These are phyloP conservation scores for Phragmatobia fuliginosa DNA, from an alignment of 2,888 invertebrate genomes.

Conservation along the genomic window DNA sequence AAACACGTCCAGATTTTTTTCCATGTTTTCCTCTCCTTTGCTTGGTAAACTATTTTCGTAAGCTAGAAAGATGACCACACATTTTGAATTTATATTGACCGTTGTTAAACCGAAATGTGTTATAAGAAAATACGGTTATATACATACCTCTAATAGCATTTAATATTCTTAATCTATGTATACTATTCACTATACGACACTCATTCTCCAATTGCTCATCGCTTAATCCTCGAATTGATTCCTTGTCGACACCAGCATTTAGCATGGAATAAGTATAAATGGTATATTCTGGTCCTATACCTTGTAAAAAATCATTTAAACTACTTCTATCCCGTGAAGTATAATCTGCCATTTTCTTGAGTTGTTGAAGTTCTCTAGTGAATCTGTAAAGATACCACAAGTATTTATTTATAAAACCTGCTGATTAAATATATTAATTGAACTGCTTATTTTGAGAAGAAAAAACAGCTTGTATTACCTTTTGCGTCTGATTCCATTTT, in stretches of 20 bases:
- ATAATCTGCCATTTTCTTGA: slow-evolving; percentile 98
- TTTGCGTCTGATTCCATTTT: slow-evolving; percentile 97
- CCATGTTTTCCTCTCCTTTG: slow-evolving; percentile 91
- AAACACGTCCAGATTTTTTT: slow-evolving; percentile 98
- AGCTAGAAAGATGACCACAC: slow-evolving; percentile 70
- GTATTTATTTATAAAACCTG: background rate
- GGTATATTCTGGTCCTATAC: slow-evolving; percentile 95
- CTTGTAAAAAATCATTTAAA: slow-evolving; percentile 94
- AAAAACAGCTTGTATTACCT: slow-evolving; percentile 79
- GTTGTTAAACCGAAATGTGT: background rate
- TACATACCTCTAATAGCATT: slow-evolving; percentile 92
- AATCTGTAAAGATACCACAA: slow-evolving; percentile 87
- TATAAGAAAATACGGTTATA: background rate
- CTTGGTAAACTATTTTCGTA: slow-evolving; percentile 89
- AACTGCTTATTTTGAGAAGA: background rate
- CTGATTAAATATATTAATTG: background rate
- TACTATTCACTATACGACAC: slow-evolving; percentile 97
- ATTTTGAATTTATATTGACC: background rate
- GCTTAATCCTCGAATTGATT: slow-evolving; percentile 93
- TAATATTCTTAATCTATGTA: slow-evolving; percentile 96
- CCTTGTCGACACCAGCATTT: slow-evolving; percentile 97
- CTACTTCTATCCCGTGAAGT: slow-evolving; percentile 97
- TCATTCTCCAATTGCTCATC: slow-evolving; percentile 97
- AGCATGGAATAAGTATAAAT: slow-evolving; percentile 99
- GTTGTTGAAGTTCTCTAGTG: slow-evolving; percentile 95